phyloP scores from a whole-genome alignment of 2,888 invertebrate genomes.

The Lumbricus terrestris region DNA sequence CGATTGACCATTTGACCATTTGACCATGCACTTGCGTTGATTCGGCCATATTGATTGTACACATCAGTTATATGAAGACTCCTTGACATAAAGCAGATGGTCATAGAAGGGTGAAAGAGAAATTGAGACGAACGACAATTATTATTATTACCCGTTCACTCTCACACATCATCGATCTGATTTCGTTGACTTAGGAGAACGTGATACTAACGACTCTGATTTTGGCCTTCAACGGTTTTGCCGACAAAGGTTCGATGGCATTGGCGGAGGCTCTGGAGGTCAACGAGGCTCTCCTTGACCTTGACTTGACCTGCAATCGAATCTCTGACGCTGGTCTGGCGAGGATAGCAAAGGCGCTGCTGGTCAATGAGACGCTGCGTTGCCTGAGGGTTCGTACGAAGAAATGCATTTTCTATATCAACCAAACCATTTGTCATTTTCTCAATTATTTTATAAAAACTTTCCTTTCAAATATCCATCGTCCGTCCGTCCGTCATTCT shows the following conservation, averaged over 20 bases:
- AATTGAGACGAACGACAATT: not conserved
- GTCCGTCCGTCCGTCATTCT: not conserved
- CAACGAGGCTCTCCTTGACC: conserved; percentile 46
- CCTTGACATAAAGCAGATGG: not conserved
- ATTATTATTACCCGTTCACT: not conserved
- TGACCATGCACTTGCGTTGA: too few relatives aligned
- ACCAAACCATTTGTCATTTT: not conserved
- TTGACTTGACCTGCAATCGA: conserved; percentile 50
- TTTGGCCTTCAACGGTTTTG: conserved; percentile 54
- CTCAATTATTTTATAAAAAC: not conserved
- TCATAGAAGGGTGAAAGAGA: not conserved
- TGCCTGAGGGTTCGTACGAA: conserved; percentile 34
- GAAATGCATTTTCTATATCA: too few relatives aligned
- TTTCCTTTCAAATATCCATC: not conserved
- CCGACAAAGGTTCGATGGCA: conserved; percentile 46
- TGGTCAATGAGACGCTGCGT: conserved; percentile 46
- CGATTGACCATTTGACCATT: not conserved
- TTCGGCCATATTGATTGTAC: not conserved
- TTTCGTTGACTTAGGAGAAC: conserved; percentile 44
- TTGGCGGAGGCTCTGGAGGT: conserved; percentile 46
- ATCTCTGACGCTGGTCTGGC: conserved; percentile 50
- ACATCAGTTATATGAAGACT: not conserved
- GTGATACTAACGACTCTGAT: conserved; percentile 44
- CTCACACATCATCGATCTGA: not conserved
- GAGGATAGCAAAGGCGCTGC: conserved; percentile 45